Evolutionary conservation across 1,140 invertebrate genomes (phyloP).

Genomic region (Zaprionus capensis): DNA sequence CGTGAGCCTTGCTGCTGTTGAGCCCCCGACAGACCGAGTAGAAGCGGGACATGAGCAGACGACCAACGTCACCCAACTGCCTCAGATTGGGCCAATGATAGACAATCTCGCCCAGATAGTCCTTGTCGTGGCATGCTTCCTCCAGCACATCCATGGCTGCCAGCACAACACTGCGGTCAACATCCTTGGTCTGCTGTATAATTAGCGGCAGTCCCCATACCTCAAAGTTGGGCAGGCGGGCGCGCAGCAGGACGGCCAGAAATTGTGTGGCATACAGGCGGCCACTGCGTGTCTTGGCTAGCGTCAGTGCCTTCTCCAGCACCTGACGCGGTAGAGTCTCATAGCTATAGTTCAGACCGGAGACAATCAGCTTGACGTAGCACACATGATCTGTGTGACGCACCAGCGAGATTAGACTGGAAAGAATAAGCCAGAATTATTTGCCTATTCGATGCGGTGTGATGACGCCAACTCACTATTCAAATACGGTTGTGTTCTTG

Average conservation of each 20-base stretch:
- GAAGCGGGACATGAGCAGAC: constrained; percentile 92
- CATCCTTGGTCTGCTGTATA: constrained; percentile 92
- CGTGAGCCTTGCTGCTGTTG: constrained; percentile 87
- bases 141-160: constrained; percentile 93
- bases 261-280: constrained; percentile 96
- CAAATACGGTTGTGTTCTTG: constrained; percentile 91
- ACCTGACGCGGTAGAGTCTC: constrained; percentile 90
- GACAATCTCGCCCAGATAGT: constrained; percentile 91
- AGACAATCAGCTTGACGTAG: constrained; percentile 96
- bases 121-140: constrained; percentile 94
- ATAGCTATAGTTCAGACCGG: constrained; percentile 93
- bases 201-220: constrained; percentile 94
- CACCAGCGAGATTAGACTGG: constrained; percentile 91
- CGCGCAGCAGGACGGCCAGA: constrained; percentile 92
- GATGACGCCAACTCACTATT: constrained; percentile 86
- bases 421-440: constrained; percentile 1
- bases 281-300: constrained; percentile 87
- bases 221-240: constrained; percentile 88
- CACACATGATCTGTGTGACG: constrained; percentile 94
- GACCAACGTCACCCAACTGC: constrained; percentile 92
- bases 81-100: constrained; percentile 89
- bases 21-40: constrained; percentile 91
- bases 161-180: constrained; percentile 89
- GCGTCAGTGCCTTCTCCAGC: constrained; percentile 88
- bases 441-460: background rate